Evolutionary conservation across 2,113 vertebrate genomes (phyloP).

Genomic region (Malaclemys terrapin): DNA sequence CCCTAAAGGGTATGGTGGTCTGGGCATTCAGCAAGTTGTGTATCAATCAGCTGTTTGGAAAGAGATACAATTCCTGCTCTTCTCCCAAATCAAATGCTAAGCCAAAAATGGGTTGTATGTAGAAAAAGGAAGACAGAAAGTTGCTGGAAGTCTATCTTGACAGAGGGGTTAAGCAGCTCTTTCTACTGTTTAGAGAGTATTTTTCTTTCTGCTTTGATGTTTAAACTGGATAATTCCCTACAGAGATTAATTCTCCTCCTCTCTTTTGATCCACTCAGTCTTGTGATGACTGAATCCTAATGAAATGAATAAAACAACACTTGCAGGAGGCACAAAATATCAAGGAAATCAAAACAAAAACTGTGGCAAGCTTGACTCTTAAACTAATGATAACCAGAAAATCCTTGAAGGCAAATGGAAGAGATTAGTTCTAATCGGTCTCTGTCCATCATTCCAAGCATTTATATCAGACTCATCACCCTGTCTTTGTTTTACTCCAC

Average conservation of each 20-base stretch:
- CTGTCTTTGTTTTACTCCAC: background rate
- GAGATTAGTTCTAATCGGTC: background rate
- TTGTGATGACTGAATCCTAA: background rate
- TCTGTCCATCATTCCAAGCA: background rate
- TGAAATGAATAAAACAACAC: background rate
- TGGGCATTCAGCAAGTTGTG: background rate
- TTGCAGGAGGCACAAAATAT: background rate
- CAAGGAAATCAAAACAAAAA: constrained; percentile 3
- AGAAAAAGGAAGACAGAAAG: background rate
- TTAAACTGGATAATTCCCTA: background rate
- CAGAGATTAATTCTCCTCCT: background rate
- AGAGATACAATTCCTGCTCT: background rate
- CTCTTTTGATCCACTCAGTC: background rate
- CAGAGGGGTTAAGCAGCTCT: background rate
- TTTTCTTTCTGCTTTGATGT: background rate
- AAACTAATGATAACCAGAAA: background rate
- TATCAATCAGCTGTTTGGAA: background rate
- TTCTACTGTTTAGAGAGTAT: rapidly evolving
- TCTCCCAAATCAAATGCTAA: background rate
- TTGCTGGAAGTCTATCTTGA: background rate
- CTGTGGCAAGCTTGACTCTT: background rate
- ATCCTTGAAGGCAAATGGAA: background rate
- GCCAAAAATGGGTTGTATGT: background rate
- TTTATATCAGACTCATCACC: background rate
- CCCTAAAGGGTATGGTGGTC: background rate